phyloP scores from a whole-genome alignment of 2,888 invertebrate genomes.

The Thera britannica region DNA sequence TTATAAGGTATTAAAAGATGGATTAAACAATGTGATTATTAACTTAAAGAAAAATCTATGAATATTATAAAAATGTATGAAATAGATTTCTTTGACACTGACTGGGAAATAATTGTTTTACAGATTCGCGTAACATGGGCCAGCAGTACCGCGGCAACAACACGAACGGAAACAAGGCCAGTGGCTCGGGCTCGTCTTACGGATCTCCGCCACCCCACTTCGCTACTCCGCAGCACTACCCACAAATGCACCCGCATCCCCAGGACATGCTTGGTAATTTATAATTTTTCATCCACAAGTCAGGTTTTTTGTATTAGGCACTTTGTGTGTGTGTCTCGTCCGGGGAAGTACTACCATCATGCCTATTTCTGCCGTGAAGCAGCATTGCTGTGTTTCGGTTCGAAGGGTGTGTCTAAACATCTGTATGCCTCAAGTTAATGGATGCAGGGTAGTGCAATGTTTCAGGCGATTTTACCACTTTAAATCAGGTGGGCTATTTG shows the following conservation, averaged over 20 bases:
- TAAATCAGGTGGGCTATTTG: no score
- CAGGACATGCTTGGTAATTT: conserved; percentile 78
- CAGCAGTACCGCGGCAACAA: conserved; percentile 76
- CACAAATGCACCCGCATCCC: conserved; percentile 80
- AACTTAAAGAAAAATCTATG: neutral
- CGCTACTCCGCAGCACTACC: conserved; percentile 75
- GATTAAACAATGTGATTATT: neutral
- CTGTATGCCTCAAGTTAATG: no score
- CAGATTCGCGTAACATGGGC: conserved; percentile 71
- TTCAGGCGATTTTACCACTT: no score
- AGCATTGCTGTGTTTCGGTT: no score
- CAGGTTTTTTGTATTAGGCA: no score
- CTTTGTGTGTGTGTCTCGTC: no score
- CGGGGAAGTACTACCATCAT: no score
- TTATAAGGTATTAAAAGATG: neutral
- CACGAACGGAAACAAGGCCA: conserved; percentile 68
- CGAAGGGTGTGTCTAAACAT: no score
- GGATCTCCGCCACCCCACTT: conserved; percentile 82
- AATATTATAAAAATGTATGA: no score
- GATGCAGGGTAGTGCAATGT: no score
- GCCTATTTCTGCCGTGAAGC: no score
- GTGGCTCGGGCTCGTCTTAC: conserved; percentile 75
- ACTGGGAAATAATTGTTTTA: conserved; percentile 16
- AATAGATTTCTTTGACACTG: neutral
- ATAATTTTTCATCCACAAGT: neutral